Base-by-base conservation (phyloP, 2,888 invertebrate species). In the Halictus ligatus region DNA sequence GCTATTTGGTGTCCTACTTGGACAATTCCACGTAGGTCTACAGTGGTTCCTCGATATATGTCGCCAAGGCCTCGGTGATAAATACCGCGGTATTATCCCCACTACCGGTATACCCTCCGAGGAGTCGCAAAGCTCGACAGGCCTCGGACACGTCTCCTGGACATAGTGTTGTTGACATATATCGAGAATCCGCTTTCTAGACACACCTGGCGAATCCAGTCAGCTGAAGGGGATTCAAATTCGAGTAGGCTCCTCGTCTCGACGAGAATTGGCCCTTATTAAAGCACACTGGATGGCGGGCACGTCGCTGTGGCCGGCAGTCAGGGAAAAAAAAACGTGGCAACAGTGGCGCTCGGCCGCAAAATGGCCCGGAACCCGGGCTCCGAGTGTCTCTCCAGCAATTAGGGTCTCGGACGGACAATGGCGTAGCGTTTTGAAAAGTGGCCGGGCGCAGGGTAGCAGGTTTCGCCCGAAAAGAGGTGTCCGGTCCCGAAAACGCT, bases 351-450 rank as follows among this genome's bases (percentile, higher is more conserved):
- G 25, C 54, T 0, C 10, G 54, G 25, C 25, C 75, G 40, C n/a
- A 46, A 64, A 64, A 29, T 64, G 15, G 15, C 29, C 29, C 29
- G 43, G 46, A 67, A 67, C 21, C 7, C 35, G 8, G 40, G 43
- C 77, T 21, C 5, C 46, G 18, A 40, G 43, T 35, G 58, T 74
- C 50, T 43, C 54, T n/a, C 43, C 54, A 75, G 43, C 64, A 72
- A 75, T 82, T 78, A 79, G 50, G 29, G 72, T 10, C 60, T 48
- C 25, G 8, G 73, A 21, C 67, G 60, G 29, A 74, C 46, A 77
- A 81, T 77, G 77, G 76, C 21, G 50, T 21, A 40, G 15, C 67
- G 46, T 67, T 73, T 73, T 25, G 29, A 81, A 74, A 75, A 84
- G 75, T 75, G 54, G 73, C 25, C n/a, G 25, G 69, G 10, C 13